Percentiles rank a stretch among this genome's conserved stretches.
These are phyloP conservation scores for Podarcis raffonei DNA, from an alignment of 2,113 vertebrate genomes.

Conservation along the genomic window DNA sequence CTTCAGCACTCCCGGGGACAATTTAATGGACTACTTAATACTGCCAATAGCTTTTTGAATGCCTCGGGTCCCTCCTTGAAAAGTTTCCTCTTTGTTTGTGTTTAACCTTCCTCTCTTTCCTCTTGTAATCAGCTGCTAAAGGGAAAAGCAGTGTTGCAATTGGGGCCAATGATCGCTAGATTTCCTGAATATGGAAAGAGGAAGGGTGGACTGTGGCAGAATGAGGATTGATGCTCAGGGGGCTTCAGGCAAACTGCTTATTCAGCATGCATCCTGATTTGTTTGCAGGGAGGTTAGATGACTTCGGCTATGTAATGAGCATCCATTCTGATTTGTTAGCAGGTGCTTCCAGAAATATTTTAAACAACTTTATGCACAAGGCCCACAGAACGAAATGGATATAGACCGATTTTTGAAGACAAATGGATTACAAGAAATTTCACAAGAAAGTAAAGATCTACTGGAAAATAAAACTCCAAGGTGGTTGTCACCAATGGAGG, in stretches of 20 bases:
- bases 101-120: background rate
- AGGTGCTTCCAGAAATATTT: no score
- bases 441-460: no score
- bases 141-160: background rate
- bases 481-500: no score
- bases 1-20: constrained; percentile 13
- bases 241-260: background rate
- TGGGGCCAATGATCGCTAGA: background rate
- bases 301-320: no score
- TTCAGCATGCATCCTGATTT: background rate
- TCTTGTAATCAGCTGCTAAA: background rate
- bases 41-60: background rate
- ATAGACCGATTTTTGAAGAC: no score
- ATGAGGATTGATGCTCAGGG: no score
- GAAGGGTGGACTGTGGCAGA: background rate
- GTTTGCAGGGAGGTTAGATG: no score
- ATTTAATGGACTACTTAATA: constrained; percentile 21
- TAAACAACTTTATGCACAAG: no score
- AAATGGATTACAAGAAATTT: no score
- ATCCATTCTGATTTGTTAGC: no score
- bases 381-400: no score
- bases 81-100: background rate
- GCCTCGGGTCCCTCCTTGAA: background rate
- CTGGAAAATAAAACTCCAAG: no score
- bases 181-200: background rate